Evolutionary conservation across 2,888 invertebrate genomes (phyloP), one percentile per base, ranked within the genome.

Genomic region (Idaea aversata): DNA sequence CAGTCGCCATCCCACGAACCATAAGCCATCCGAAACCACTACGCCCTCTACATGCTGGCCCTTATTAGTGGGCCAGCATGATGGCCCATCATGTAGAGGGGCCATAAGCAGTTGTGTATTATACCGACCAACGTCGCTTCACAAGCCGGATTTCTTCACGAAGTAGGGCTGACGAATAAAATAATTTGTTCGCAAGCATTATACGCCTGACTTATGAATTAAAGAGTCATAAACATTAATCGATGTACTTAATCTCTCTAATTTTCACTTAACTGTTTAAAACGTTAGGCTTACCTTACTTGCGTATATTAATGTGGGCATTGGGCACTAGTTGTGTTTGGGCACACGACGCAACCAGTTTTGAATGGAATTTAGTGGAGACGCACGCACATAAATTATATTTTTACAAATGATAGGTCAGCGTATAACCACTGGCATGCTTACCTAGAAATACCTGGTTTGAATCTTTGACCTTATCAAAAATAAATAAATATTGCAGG

Each of bases 41-140:
- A n/a, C n/a, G n/a, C n/a, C n/a, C n/a, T n/a, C n/a, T n/a, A n/a
- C n/a, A n/a, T n/a, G n/a, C n/a, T n/a, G n/a, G n/a, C n/a, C n/a
- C n/a, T n/a, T n/a, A n/a, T n/a, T n/a, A n/a, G n/a, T n/a, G n/a
- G n/a, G n/a, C n/a, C n/a, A n/a, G n/a, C n/a, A n/a, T n/a, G n/a
- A n/a, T n/a, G n/a, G n/a, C n/a, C n/a, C n/a, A n/a, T n/a, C n/a
- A n/a, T n/a, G n/a, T n/a, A n/a, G n/a, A n/a, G n/a, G n/a, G n/a
- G n/a, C n/a, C n/a, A n/a, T n/a, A n/a, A 65, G 68, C 72, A 74
- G 72, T n/a, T 75, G 76, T 75, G 73, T 74, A 71, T 72, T 64
- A 47, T 47, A 47, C 47, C 47, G 65, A 68, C 34, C 63, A 65
- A 68, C 71, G 71, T 65, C 70, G 73, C 64, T 66, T 62, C 65